phyloP scores from a whole-genome alignment of 2,113 vertebrate genomes.

The Phrynosoma platyrhinos region DNA sequence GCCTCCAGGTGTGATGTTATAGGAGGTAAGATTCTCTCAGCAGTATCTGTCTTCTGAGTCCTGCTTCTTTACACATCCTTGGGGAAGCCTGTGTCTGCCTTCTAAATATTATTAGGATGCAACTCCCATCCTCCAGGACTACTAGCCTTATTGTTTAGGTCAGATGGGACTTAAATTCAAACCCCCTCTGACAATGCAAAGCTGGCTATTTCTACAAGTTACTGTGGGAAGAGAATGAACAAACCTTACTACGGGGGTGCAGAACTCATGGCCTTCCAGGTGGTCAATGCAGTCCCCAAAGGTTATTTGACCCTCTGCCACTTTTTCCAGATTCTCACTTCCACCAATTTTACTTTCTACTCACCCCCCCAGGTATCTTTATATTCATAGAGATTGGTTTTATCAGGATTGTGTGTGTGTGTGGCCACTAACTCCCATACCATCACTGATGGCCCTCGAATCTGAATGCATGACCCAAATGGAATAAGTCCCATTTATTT shows the following conservation, averaged over 20 bases:
- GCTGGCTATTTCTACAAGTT: background rate
- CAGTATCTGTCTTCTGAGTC: accelerated
- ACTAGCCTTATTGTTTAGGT: background rate
- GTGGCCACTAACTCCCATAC: too few relatives aligned
- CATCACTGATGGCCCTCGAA: background rate
- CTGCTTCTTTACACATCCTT: background rate
- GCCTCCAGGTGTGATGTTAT: constrained; percentile 86
- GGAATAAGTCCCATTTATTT: background rate
- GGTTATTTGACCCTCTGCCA: background rate
- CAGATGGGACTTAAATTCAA: background rate
- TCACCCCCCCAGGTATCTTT: background rate
- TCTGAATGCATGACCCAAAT: background rate
- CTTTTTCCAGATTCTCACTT: background rate
- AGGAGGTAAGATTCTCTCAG: constrained; percentile 76
- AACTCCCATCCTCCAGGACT: background rate
- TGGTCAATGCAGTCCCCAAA: background rate
- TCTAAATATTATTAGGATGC: background rate
- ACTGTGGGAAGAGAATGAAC: background rate
- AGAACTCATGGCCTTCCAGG: background rate
- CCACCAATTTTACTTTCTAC: background rate
- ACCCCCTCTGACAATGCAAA: background rate
- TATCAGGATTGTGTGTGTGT: too few relatives aligned
- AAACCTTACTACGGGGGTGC: background rate
- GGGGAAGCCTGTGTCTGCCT: background rate
- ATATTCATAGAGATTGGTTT: too few relatives aligned